These are phyloP conservation scores for Laticauda laticaudata DNA, from an alignment of 2,113 vertebrate genomes.

Conservation along the genomic window DNA sequence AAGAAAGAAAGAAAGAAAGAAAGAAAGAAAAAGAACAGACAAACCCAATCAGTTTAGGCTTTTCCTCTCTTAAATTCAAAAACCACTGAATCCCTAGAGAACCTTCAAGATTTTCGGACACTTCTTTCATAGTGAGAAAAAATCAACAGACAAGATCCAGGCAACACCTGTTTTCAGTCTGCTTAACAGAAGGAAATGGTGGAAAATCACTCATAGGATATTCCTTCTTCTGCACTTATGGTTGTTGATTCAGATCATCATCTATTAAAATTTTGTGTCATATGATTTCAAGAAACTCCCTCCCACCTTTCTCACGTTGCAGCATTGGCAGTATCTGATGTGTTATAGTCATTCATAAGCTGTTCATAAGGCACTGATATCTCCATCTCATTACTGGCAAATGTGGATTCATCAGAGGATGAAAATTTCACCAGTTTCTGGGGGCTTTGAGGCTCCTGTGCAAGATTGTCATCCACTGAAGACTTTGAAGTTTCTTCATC, in stretches of 20 bases:
- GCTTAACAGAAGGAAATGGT: slow-evolving; percentile 36
- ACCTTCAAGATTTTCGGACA: slow-evolving; percentile 39
- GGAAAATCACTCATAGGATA: slow-evolving; percentile 11
- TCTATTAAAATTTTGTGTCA: slow-evolving; percentile 30
- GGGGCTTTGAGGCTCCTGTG: slow-evolving; percentile 68
- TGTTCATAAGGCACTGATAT: slow-evolving; percentile 87
- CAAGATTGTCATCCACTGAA: slow-evolving; percentile 85
- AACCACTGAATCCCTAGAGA: slow-evolving; percentile 32
- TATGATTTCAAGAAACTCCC: slow-evolving; percentile 38
- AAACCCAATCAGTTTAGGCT: slow-evolving; percentile 53
- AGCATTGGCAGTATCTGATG: slow-evolving; percentile 78
- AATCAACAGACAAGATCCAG: slow-evolving; percentile 35
- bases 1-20: neutral
- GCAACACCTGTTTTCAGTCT: slow-evolving; percentile 38
- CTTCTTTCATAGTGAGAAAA: slow-evolving; percentile 54
- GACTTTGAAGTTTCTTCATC: slow-evolving; percentile 84
- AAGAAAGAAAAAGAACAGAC: neutral
- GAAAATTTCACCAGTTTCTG: slow-evolving; percentile 75
- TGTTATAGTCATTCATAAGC: slow-evolving; percentile 87
- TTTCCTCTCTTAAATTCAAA: slow-evolving; percentile 38
- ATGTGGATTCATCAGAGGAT: slow-evolving; percentile 83
- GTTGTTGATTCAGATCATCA: slow-evolving; percentile 24
- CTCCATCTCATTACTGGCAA: slow-evolving; percentile 82
- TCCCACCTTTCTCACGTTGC: slow-evolving; percentile 63
- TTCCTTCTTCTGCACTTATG: slow-evolving; percentile 32